Percentiles rank a stretch among this genome's conserved stretches.
Conservation (phyloP, 2,888 invertebrate species). For the Muscina levida region DNA sequence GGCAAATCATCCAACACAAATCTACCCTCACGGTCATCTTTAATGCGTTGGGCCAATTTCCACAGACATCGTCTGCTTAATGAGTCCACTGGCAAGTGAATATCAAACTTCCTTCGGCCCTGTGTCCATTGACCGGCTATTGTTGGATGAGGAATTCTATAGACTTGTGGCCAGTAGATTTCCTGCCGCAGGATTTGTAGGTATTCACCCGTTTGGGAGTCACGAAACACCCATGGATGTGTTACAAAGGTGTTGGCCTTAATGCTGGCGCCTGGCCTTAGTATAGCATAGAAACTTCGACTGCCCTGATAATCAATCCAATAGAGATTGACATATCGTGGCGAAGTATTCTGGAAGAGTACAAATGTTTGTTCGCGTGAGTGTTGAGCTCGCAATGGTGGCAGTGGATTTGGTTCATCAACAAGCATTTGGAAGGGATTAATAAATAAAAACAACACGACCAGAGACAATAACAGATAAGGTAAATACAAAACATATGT, state of each 20-base stretch:
- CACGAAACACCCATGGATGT: slow-evolving; percentile 82
- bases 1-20: background rate
- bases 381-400: slow-evolving; percentile 47
- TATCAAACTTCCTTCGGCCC: background rate
- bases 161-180: background rate
- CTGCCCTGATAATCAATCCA: slow-evolving; percentile 89
- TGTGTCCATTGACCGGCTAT: background rate
- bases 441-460: no score
- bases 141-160: background rate
- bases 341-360: slow-evolving; percentile 83
- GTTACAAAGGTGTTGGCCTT: slow-evolving; percentile 88
- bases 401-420: no score
- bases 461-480: no score
- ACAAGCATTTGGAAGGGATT: no score
- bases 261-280: slow-evolving; percentile 80
- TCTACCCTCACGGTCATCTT: background rate
- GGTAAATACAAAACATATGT: no score
- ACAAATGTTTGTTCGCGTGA: slow-evolving; percentile 81
- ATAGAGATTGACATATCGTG: slow-evolving; percentile 79
- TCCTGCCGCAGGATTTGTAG: background rate
- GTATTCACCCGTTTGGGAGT: background rate
- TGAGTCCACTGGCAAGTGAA: background rate
- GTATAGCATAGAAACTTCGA: slow-evolving; percentile 82
- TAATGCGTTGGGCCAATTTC: background rate
- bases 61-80: background rate